phyloP scores from a whole-genome alignment of 2,113 vertebrate species.

The Echinops telfairi region DNA sequence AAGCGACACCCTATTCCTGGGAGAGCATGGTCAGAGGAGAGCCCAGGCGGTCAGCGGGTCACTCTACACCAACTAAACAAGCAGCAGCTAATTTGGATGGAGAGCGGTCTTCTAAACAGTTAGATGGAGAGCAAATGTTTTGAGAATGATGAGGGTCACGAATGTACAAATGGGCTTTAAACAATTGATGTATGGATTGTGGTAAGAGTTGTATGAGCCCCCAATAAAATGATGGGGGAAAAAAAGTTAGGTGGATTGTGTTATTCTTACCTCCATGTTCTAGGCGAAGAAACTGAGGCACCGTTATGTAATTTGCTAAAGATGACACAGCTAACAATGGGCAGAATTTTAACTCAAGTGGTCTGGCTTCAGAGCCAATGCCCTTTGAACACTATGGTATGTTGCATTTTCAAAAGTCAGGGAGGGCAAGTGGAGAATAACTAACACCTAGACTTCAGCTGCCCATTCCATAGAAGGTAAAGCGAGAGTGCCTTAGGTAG shows the following conservation, averaged over 20 bases:
- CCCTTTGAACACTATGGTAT: not conserved
- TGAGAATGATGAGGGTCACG: too few species aligned
- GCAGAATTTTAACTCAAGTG: not conserved
- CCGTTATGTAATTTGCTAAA: not conserved
- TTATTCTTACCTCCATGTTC: constrained; percentile 20
- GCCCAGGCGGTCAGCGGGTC: too few species aligned
- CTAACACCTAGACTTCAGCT: not conserved
- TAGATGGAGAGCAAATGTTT: not conserved
- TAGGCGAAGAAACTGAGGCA: not conserved
- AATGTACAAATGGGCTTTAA: too few species aligned
- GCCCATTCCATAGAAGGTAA: not conserved
- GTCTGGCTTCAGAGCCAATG: not conserved
- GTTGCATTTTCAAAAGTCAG: not conserved
- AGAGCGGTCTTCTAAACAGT: not conserved
- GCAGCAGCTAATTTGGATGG: not conserved
- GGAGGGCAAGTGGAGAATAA: not conserved
- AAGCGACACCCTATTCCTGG: not conserved
- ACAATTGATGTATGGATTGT: too few species aligned
- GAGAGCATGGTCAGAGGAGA: not conserved
- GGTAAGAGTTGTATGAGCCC: too few species aligned
- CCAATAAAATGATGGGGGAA: too few species aligned
- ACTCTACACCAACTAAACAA: not conserved
- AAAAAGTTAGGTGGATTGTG: not conserved
- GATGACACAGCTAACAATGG: not conserved
- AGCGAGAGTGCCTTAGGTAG: not conserved